A percentile compares a stretch with the other conserved stretches of the same genome.
These are phyloP conservation scores for Pachyrhynchus sulphureomaculatus DNA, from an alignment of 1,140 invertebrate species.

Conservation along the genomic window DNA sequence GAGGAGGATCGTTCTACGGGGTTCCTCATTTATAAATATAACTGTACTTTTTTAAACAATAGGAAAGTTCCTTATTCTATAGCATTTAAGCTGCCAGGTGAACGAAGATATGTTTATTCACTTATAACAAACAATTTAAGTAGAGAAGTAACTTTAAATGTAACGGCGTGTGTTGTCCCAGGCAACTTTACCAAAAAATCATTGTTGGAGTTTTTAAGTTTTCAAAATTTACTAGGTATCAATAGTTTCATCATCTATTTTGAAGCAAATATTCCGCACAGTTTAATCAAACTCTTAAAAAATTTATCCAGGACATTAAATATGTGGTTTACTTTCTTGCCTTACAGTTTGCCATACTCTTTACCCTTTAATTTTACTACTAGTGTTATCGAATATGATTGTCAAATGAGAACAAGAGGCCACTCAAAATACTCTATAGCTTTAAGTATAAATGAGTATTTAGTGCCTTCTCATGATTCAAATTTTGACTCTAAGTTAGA, in stretches of 20 bases:
- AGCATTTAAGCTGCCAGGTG: constrained; percentile 55
- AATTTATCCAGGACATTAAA: constrained; percentile 56
- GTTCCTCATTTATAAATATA: constrained; percentile 13
- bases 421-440: constrained; percentile 57
- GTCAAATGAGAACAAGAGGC: constrained; percentile 62
- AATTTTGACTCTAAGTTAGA: constrained; percentile 32
- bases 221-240: constrained; percentile 58
- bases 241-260: constrained; percentile 59
- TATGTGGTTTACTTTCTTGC: constrained; percentile 56
- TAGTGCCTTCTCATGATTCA: constrained; percentile 55
- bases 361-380: constrained; percentile 54
- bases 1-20: constrained; percentile 43
- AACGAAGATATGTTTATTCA: constrained; percentile 35
- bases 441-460: constrained; percentile 65
- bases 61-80: constrained; percentile 56
- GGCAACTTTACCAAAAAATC: constrained; percentile 55
- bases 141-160: too few relatives aligned
- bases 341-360: constrained; percentile 51
- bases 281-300: constrained; percentile 55
- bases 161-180: constrained; percentile 54
- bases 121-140: constrained; percentile 55
- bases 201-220: constrained; percentile 60
- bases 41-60: constrained; percentile 47
- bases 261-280: constrained; percentile 56
- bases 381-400: constrained; percentile 64